A percentile compares a stretch with the other conserved stretches of the same genome.
Conservation (phyloP, 2,113 vertebrate genomes). For the Myrmecophaga tridactyla region DNA sequence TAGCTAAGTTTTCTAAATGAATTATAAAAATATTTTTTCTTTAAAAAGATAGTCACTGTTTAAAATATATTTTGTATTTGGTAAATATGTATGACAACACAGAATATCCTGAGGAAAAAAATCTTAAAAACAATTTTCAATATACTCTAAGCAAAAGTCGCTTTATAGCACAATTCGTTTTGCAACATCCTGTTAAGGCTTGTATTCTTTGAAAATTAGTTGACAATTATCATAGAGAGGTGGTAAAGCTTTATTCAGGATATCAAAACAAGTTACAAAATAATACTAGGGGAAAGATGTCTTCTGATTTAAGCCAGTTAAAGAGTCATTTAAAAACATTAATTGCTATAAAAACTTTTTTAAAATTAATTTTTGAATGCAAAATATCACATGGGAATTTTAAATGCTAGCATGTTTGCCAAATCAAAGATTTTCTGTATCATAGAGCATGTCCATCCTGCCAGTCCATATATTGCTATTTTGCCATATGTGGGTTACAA, state of each 20-base stretch:
- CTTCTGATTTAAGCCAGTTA: neutral
- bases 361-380: neutral
- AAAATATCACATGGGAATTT: neutral
- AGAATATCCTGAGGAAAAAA: neutral
- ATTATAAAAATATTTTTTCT: neutral
- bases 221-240: neutral
- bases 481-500: too few species aligned
- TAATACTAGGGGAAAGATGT: neutral
- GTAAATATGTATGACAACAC: neutral
- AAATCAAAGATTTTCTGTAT: neutral
- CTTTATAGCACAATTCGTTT: neutral
- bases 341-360: neutral
- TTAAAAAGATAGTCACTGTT: neutral
- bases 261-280: neutral
- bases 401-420: neutral
- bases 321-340: neutral
- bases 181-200: neutral
- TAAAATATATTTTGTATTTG: neutral
- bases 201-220: neutral
- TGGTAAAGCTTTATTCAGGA: neutral
- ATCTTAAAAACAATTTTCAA: neutral
- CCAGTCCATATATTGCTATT: neutral
- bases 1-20: neutral
- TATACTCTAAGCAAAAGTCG: neutral
- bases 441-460: neutral